Base-by-base conservation (phyloP, 2,113 vertebrate species). In the Prionailurus viverrinus region DNA sequence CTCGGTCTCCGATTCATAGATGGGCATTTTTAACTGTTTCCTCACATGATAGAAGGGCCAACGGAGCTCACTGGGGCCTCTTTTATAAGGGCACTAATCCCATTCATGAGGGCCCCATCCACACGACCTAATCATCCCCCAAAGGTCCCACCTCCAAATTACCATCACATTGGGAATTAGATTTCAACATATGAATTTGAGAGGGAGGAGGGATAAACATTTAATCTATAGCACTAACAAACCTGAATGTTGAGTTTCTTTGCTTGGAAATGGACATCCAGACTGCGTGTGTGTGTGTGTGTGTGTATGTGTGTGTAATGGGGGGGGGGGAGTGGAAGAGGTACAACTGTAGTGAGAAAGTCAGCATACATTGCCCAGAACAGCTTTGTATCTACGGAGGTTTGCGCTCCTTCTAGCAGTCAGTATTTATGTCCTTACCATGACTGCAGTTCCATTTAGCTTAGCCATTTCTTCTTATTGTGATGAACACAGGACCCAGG, bases 361-460 rank as follows among this genome's bases (percentile, higher is more conserved):
- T 51, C 13, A 1, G 2, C 31, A 12, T 3, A 13, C 3, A 1
- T 10, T 3, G 0, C 13, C 19, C 16, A 84, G 66, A 69, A 48
- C 18, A n/a, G 23, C 45, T 86, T 71, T 45, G 33, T 23, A 12
- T 45, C 87, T 27, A 3, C 23, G 6, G 21, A n/a, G 3, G 19
- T 7, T 71, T 71, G 41, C 36, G n/a, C 25, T 36, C 18, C 11
- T 41, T 78, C 27, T 5, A 73, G 18, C n/a, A 80, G 31, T n/a
- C 41, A 55, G 53, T 53, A 15, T 69, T 58, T 12, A 19, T 18
- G 1, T 29, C n/a, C 27, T 91, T 19, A 8, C 15, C 1, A n/a
- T 53, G 18, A n/a, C 23, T 5, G 25, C 7, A n/a, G 19, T 0
- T 29, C n/a, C 25, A 21, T 31, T 25, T 1, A 2, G 55, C 7